These are phyloP conservation scores for Bradysia coprophila DNA, from an alignment of 1,140 invertebrate genomes.

Conservation along the genomic window DNA sequence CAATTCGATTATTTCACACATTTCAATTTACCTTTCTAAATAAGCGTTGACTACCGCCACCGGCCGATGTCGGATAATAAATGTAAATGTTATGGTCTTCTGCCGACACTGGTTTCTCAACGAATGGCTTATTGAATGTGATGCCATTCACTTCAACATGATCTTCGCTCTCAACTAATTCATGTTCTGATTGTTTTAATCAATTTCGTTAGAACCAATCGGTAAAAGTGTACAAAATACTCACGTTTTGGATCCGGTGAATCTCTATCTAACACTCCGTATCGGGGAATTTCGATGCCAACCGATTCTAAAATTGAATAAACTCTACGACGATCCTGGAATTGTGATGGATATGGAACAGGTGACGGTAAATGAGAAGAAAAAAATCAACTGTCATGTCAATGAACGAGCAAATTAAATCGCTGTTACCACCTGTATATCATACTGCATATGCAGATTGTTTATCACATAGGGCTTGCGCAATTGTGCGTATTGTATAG, in stretches of 20 bases:
- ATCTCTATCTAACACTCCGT: constrained; percentile 91
- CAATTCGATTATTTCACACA: too few relatives aligned
- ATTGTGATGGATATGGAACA: too few relatives aligned
- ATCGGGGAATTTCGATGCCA: constrained; percentile 93
- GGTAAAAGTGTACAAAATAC: constrained; percentile 11
- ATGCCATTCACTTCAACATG: constrained; percentile 96
- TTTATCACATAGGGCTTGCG: constrained; percentile 95
- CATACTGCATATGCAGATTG: constrained; percentile 96
- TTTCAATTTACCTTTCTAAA: constrained; percentile 98
- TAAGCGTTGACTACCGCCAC: constrained; percentile 86
- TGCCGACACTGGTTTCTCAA: constrained; percentile 69
- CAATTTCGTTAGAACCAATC: neutral
- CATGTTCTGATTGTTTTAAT: constrained; percentile 46
- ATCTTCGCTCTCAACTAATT: constrained; percentile 92
- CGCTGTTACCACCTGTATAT: constrained; percentile 53
- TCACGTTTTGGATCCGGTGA: constrained; percentile 76
- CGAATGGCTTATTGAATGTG: constrained; percentile 97
- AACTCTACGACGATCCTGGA: constrained; percentile 73
- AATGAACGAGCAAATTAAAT: too few relatives aligned
- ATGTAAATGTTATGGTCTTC: constrained; percentile 99
- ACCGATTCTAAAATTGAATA: constrained; percentile 87
- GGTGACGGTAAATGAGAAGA: constrained; percentile 4
- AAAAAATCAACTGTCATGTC: neutral
- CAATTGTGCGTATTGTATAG: constrained; percentile 89
- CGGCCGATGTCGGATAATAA: constrained; percentile 98